Evolutionary conservation across 2,797 vertebrate genomes (phyloP).

Genomic region (Eupleurogrammus muticus): DNA sequence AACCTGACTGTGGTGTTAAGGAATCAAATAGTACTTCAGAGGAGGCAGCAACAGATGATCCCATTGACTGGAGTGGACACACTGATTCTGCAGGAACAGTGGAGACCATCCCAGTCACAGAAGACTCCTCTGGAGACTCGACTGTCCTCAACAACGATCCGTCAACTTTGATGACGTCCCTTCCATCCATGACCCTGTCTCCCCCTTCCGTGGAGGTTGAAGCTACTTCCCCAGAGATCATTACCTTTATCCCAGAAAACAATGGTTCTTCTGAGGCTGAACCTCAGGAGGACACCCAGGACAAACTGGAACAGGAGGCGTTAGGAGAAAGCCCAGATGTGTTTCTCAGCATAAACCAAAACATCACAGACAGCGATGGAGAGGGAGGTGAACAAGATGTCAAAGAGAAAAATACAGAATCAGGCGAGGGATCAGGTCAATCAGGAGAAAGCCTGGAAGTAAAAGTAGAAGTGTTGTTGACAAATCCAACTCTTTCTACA

Average conservation of each 20-base stretch:
- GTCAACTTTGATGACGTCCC: slow-evolving; percentile 49
- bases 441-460: slow-evolving; percentile 49
- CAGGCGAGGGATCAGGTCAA: slow-evolving; percentile 40
- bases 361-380: slow-evolving; percentile 19
- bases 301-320: slow-evolving; percentile 50
- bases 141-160: slow-evolving; percentile 9
- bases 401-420: slow-evolving; percentile 23
- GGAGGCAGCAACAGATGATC: slow-evolving; percentile 28
- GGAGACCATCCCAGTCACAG: slow-evolving; percentile 34
- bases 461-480: slow-evolving; percentile 25
- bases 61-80: slow-evolving; percentile 41
- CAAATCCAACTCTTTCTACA: slow-evolving; percentile 22
- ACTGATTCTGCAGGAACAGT: slow-evolving; percentile 22
- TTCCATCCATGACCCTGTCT: slow-evolving; percentile 29
- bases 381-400: slow-evolving; percentile 7
- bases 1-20: slow-evolving; percentile 17
- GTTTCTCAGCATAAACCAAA: slow-evolving; percentile 36
- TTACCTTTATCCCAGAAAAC: slow-evolving; percentile 49
- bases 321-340: slow-evolving; percentile 40
- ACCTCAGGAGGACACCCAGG: slow-evolving; percentile 47
- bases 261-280: slow-evolving; percentile 37
- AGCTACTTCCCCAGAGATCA: no score
- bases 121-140: slow-evolving; percentile 31
- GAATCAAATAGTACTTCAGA: slow-evolving; percentile 33
- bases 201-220: slow-evolving; percentile 47